Evolutionary conservation across 2,797 vertebrate species (phyloP), one percentile per base, ranked within the genome.

Genomic region (Chelidonichthys spinosus): DNA sequence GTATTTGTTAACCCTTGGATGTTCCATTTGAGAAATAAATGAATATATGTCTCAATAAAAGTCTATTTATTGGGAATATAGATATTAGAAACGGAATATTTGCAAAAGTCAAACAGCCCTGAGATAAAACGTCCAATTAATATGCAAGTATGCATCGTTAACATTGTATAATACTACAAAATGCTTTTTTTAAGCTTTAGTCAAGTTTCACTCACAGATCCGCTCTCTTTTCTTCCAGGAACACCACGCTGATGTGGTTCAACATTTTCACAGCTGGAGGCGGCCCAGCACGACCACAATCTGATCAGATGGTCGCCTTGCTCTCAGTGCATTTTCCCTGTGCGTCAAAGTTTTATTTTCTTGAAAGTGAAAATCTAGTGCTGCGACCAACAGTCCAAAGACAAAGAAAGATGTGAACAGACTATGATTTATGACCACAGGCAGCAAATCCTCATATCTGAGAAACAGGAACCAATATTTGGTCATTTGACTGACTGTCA

Each of bases 1-100:
- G 68, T n/a, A 15, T 68, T 32, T 56, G 39, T 73, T 46, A 56
- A 74, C 2, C 8, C 15, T 11, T 63, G 14, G 7, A 33, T 40
- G 8, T 11, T 39, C 32, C 46, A 42, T 37, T 25, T 2, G 0
- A 44, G 47, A 55, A 47, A 47, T 4, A 39, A 49, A 73, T 36
- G 4, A 35, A 58, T 44, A 46, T 11, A 46, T 14, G 33, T 59
- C 32, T 59, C 2, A 47, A 11, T 50, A 9, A 43, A 66, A n/a
- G 39, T 25, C 2, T 50, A 35, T 43, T 8, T 2, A 56, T 13
- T 46, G 49, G 42, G 39, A 60, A 59, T 25, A 47, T 4, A 60
- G 58, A 65, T 50, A 37, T 25, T 25, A 25, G 25, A 25, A 25
- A 25, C 25, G 25, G 25, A 25, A 25, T 25, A 25, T 25, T 25